phyloP scores from a whole-genome alignment of 2,797 vertebrate genomes.

The Helostoma temminkii region DNA sequence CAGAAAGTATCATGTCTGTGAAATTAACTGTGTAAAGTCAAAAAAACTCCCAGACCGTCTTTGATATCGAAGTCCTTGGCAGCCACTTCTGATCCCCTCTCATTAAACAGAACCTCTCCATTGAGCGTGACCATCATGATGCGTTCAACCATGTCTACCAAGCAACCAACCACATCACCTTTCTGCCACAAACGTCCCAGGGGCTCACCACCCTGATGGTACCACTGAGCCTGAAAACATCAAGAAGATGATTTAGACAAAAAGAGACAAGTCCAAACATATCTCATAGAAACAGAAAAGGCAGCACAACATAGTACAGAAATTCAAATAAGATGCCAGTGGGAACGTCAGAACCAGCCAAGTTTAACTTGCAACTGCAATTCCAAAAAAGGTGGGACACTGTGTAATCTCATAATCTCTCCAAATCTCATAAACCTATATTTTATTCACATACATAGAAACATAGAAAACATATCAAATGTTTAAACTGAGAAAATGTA shows the following conservation, averaged over 20 bases:
- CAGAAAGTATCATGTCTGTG: not conserved
- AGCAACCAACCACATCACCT: constrained; percentile 92
- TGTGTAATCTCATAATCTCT: too few species aligned
- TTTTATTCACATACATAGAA: too few species aligned
- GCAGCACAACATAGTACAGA: not conserved
- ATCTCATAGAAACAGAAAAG: not conserved
- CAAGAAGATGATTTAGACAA: constrained; percentile 4
- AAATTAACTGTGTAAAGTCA: constrained; percentile 13
- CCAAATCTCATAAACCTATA: too few species aligned
- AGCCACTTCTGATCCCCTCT: constrained; percentile 91
- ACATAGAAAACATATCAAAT: too few species aligned
- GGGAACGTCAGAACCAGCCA: too few species aligned
- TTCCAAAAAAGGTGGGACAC: too few species aligned
- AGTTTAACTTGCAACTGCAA: too few species aligned
- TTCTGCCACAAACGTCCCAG: constrained; percentile 91
- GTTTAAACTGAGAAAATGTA: too few species aligned
- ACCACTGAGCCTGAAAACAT: constrained; percentile 88
- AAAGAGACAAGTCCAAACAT: not conserved
- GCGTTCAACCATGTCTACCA: constrained; percentile 91
- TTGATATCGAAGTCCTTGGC: constrained; percentile 91
- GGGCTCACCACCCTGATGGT: constrained; percentile 91
- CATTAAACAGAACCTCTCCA: constrained; percentile 92
- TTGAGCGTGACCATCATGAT: constrained; percentile 96
- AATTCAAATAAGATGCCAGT: not conserved
- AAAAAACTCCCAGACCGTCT: constrained; percentile 84